Conservation (phyloP, 37 sponge, comb jelly and placozoan species). For the Aphrocallistes beatrix region DNA sequence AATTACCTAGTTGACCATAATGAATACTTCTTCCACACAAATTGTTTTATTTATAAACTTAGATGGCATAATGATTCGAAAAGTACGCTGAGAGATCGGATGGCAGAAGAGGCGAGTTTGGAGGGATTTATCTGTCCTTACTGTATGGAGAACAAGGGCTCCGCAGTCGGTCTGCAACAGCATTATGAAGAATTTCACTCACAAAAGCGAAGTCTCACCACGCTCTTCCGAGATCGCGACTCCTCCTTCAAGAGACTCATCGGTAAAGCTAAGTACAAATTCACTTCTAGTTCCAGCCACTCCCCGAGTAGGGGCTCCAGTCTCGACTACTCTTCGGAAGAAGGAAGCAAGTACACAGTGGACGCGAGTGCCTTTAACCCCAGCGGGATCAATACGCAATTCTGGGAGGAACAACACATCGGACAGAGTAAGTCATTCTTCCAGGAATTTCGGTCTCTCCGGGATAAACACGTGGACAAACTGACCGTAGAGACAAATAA, state of each 20-base stretch:
- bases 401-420: not conserved
- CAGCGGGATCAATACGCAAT: not conserved
- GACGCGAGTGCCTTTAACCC: not conserved
- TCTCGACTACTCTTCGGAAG: not conserved
- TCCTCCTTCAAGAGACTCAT: not conserved
- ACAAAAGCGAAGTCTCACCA: slow-evolving; percentile 5
- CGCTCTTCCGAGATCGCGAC: not conserved
- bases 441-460: not conserved
- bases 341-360: not conserved
- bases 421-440: not conserved
- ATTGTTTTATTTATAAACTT: too few relatives aligned
- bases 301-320: not conserved
- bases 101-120: slow-evolving; percentile 9
- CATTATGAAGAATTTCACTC: slow-evolving; percentile 60
- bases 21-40: too few relatives aligned
- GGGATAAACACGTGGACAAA: not conserved
- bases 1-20: too few relatives aligned
- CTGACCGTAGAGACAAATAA: not conserved
- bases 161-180: slow-evolving; percentile 45
- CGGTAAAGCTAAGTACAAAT: not conserved
- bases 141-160: slow-evolving; percentile 55
- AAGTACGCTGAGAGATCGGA: too few relatives aligned
- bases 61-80: too few relatives aligned
- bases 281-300: not conserved
- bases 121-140: slow-evolving; percentile 69